Evolutionary conservation across 2,888 invertebrate species (phyloP), one percentile per base, ranked within the genome.

Genomic region (Eilema griseolum): DNA sequence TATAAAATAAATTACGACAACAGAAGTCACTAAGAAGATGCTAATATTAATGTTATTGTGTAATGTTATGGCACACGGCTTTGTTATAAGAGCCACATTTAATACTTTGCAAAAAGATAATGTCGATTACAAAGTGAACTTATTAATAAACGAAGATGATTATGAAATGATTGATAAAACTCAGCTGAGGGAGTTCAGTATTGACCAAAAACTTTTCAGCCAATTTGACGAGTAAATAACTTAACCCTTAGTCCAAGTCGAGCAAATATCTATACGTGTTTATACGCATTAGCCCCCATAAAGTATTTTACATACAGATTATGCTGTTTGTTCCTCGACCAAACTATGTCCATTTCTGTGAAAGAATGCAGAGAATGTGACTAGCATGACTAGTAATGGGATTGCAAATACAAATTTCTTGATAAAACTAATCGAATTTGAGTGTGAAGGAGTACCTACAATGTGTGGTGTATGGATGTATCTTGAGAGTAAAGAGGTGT

Each of bases 61-160:
- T 67, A 71, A 72, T 66, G 63, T 83, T 56, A 66, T 74, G 46
- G 60, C 67, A 67, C 61, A 76, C 20, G 63, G 81, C 57, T 83
- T 79, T 64, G 70, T 78, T 41, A 57, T 83, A 4, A 76, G 80
- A 71, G 78, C 84, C 31, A 82, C 86, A 4, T 83, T 80, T 61
- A 83, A 86, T 56, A 76, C 83, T 28, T 59, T 82, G 10, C 68
- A 86, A 61, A 86, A 82, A 72, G 84, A 87, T 69, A 84, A 79
- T 70, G 80, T 75, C 8, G 85, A 86, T 70, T 88, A 87, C 66
- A 86, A 82, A 67, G 84, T 91, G 26, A 85, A 90, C 63, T 81
- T 88, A 64, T 67, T 76, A 1, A 73, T 91, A 24, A 71, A 73
- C 16, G 84, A 88, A 0, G 83, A 86, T 0, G 90, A 92, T 72